Evolutionary conservation across 64 coral and sea anemone species (phyloP).

Genomic region (Stylophora pistillata): DNA sequence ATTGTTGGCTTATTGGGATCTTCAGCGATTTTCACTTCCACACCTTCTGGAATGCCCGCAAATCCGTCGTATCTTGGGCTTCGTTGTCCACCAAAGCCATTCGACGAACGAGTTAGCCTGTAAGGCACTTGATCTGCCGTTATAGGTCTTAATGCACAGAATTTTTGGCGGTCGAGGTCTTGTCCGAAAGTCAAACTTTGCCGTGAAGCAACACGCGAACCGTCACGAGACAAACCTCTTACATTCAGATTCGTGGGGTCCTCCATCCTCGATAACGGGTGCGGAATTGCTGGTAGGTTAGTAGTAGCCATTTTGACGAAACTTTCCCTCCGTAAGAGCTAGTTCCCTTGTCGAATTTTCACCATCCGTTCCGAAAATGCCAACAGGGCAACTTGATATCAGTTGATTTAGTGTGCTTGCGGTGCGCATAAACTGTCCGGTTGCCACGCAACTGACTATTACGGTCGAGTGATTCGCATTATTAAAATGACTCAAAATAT

Average conservation of each 20-base stretch:
- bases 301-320: conserved; percentile 70
- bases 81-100: conserved; percentile 45
- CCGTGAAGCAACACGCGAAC: conserved; percentile 67
- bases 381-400: conserved; percentile 1
- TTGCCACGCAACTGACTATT: conserved; percentile 25
- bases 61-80: conserved; percentile 65
- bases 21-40: conserved; percentile 90
- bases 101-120: conserved; percentile 83
- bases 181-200: conserved; percentile 77
- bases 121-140: conserved; percentile 98
- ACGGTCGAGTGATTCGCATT: neutral
- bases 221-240: conserved; percentile 75
- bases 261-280: conserved; percentile 69
- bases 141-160: conserved; percentile 74
- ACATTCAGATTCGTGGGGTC: conserved; percentile 69
- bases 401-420: conserved; percentile 2
- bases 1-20: conserved; percentile 84
- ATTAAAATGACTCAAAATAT: neutral
- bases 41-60: conserved; percentile 86
- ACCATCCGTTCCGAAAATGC: conserved; percentile 22
- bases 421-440: conserved; percentile 19
- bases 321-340: neutral
- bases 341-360: neutral
- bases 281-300: conserved; percentile 79
- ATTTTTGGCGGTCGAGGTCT: conserved; percentile 61